Evolutionary conservation across 2,888 invertebrate species (phyloP), one percentile per base, ranked within the genome.

Genomic region (Koerneria pararmatus): DNA sequence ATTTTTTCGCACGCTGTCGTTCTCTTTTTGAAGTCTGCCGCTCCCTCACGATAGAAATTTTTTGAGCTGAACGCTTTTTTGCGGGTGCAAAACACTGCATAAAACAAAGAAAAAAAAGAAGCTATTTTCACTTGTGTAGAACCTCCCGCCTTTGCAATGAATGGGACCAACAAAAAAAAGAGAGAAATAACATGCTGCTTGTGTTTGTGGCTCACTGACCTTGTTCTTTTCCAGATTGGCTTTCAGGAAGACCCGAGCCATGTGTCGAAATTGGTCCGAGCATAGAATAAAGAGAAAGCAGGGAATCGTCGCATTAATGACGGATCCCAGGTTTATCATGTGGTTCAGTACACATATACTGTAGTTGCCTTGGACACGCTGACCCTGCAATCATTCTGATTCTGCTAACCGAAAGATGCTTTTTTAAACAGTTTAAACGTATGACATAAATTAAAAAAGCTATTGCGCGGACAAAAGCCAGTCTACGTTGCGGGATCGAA

Each of bases 291-390:
- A 80, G 8, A 81, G 76, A 63, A 79, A 81, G 67, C 80, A 81
- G 5, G 80, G 80, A 49, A 81, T 78, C 6, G 80, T 79, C 15
- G 80, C 80, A 65, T 80, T 80, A 61, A 79, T 68, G 27, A 79
- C 70, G 1, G 78, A 79, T 2, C 75, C 71, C 22, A 78, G 67
- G 66, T 80, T 80, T 70, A 77, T 79, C 1, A 71, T 72, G 62
- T 78, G 75, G 62, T 76, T 78, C 58, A 79, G 51, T 6, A 79
- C 66, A 66, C 80, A 80, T 67, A 75, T 72, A 35, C 71, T 51
- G 56, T 64, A 70, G 57, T 68, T 54, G 49, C 69, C 66, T 8
- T 70, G 67, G 35, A 51, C 64, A 51, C 71, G 60, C 15, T 61
- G 65, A 22, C 69, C 69, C 74, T 74, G 69, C 2, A 67, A 69